phyloP scores from a whole-genome alignment of 2,113 vertebrate species.

The Malurus alboscapulatus region DNA sequence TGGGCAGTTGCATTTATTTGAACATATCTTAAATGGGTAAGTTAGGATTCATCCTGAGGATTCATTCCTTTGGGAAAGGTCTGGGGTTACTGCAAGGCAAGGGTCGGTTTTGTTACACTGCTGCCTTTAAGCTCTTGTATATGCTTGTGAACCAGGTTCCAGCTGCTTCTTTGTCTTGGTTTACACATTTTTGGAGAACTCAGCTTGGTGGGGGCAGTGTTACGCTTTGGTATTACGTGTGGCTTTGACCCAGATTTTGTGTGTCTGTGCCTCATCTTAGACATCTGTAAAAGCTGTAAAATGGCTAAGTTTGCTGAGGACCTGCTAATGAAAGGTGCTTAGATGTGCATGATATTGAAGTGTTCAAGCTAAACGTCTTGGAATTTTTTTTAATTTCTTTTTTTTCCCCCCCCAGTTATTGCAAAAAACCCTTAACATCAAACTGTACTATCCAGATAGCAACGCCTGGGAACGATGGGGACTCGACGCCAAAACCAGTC shows the following conservation, averaged over 20 bases:
- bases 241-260: background rate
- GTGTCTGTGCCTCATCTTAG: background rate
- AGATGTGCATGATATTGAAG: background rate
- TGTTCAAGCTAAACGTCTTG: background rate
- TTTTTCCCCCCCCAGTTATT: slow-evolving; percentile 74
- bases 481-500: slow-evolving; percentile 83
- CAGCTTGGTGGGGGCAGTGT: background rate
- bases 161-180: background rate
- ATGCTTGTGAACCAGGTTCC: background rate
- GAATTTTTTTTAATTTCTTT: background rate
- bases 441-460: slow-evolving; percentile 91
- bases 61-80: background rate
- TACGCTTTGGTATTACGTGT: background rate
- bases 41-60: slow-evolving; percentile 35
- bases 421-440: slow-evolving; percentile 92
- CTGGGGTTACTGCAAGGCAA: background rate
- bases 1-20: slow-evolving; percentile 94
- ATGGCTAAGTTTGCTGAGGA: background rate
- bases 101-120: background rate
- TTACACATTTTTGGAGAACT: background rate
- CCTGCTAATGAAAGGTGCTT: background rate
- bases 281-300: background rate
- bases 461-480: slow-evolving; percentile 77
- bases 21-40: slow-evolving; percentile 98
- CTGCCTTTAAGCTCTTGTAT: background rate